Evolutionary conservation across 2,888 invertebrate genomes (phyloP), one percentile per base, ranked within the genome.

Genomic region (Drosophila infuscata): DNA sequence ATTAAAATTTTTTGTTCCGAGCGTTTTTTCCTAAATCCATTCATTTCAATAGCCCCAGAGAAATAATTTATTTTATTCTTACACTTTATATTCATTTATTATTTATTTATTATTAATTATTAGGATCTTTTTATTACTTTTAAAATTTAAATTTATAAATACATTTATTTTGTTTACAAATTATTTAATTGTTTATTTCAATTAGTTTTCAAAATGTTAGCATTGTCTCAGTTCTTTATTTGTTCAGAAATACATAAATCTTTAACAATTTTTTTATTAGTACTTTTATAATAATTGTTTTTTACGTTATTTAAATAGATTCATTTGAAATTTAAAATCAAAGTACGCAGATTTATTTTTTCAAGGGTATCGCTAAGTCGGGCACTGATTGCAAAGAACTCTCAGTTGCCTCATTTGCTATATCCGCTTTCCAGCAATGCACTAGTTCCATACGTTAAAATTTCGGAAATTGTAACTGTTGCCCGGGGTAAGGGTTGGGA

Each of bases 391-490:
- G 46, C 25, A 25, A 15, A 2, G 8, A 4, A 8, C 7, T 25
- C 15, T 46, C 15, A 25, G 25, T 25, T 15, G 2, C 8, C 4
- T 46, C 25, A 15, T 25, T 46, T 25, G 8, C 46, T 46, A 8
- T n/a, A 41, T 41, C n/a, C 41, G n/a, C n/a, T 9, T 9, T 41
- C 41, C 4, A 4, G n/a, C n/a, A 41, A 41, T 41, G 41, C 9
- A 41, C n/a, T n/a, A 9, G 15, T 15, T 46, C 8, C 49, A 29
- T 17, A 5, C 29, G 29, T 29, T 11, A 49, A 29, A 49, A 29
- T 49, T 49, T 60, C 59, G 57, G 48, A 67, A 68, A 51, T 62
- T 41, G 38, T n/a, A 58, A 49, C 48, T 20, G n/a, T 32, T 51
- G 30, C 35, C 41, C 15, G 17, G 29, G 46, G 46, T 58, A 25